Conservation (phyloP, 2,113 vertebrate species). For the Zosterops hypoxanthus region DNA sequence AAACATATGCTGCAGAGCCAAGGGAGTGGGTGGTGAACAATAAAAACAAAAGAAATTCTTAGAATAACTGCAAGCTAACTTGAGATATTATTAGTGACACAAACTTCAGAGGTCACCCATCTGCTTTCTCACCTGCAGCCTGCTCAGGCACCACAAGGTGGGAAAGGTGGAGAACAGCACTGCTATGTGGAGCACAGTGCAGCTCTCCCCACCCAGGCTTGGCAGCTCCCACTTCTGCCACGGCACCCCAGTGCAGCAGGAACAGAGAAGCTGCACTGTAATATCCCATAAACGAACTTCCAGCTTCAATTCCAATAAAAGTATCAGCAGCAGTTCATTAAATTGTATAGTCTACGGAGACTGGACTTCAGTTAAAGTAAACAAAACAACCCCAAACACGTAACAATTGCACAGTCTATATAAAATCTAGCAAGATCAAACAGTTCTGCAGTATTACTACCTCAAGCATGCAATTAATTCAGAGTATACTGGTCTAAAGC, state of each 20-base stretch:
- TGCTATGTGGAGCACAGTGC: fast-evolving
- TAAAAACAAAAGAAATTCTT: neutral
- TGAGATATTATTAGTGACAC: neutral
- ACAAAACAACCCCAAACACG: neutral
- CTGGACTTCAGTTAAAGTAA: neutral
- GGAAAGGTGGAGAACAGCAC: neutral
- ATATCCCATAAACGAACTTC: neutral
- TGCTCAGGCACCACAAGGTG: neutral
- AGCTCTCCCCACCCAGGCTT: neutral
- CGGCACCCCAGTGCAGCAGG: fast-evolving
- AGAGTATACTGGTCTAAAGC: neutral
- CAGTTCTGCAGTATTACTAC: neutral
- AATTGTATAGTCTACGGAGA: neutral
- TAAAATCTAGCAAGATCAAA: neutral
- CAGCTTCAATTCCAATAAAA: neutral
- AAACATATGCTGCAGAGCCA: neutral
- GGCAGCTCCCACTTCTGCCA: neutral
- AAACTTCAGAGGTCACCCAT: neutral
- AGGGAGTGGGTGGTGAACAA: neutral
- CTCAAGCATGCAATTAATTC: neutral
- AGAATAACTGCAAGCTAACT: neutral
- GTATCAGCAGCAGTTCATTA: neutral
- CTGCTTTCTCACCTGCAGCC: neutral
- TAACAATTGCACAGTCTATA: neutral
- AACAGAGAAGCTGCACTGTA: neutral